Conservation (phyloP, 2,113 vertebrate species). For the Oenanthe melanoleuca region DNA sequence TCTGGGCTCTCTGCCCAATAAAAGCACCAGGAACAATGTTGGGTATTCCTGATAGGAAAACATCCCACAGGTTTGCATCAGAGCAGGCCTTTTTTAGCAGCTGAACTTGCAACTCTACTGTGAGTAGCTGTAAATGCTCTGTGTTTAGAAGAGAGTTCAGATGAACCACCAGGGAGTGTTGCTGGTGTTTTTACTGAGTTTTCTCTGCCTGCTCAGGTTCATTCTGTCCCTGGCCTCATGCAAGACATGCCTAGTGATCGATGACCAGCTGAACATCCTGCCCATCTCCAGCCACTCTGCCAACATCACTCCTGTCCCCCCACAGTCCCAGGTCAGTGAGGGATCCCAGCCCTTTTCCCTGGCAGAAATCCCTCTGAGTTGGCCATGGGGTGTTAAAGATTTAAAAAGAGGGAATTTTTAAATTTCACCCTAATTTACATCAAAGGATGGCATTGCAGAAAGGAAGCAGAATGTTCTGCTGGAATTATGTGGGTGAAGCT, state of each 20-base stretch:
- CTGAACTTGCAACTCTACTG: neutral
- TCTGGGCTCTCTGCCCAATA: neutral
- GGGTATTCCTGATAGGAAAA: neutral
- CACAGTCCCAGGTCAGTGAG: conserved; percentile 82
- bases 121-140: neutral
- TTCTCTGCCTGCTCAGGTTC: conserved; percentile 80
- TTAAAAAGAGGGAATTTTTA: neutral
- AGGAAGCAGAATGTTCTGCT: neutral
- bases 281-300: conserved; percentile 90
- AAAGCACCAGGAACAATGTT: rapidly evolving
- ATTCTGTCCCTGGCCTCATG: conserved; percentile 93
- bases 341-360: neutral
- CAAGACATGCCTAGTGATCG: conserved; percentile 92
- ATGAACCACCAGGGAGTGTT: neutral
- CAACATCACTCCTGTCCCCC: conserved; percentile 86
- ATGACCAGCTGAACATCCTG: conserved; percentile 93
- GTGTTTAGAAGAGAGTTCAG: neutral
- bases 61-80: neutral
- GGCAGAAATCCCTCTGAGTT: neutral
- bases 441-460: neutral
- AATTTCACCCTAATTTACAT: neutral
- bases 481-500: neutral
- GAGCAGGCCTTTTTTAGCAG: neutral
- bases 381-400: rapidly evolving
- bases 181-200: neutral